These are phyloP conservation scores for Leptocoma aspasia DNA, from an alignment of 2,113 vertebrate genomes.

Conservation along the genomic window DNA sequence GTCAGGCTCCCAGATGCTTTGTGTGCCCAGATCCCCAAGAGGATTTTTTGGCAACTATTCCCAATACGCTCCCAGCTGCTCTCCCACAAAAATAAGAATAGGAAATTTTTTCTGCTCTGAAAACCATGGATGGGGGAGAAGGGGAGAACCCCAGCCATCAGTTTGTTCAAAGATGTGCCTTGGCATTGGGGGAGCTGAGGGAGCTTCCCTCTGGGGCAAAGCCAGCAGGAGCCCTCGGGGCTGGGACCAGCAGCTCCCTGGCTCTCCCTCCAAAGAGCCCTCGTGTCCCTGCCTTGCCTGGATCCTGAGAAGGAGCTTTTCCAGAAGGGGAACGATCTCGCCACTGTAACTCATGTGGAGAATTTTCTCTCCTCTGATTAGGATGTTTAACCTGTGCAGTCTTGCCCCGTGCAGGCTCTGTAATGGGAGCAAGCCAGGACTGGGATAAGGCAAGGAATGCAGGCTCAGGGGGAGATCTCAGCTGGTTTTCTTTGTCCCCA, in stretches of 20 bases:
- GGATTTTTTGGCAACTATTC: neutral
- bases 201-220: neutral
- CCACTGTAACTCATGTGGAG: neutral
- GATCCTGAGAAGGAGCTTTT: neutral
- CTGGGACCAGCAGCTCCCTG: neutral
- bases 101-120: neutral
- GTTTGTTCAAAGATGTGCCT: neutral
- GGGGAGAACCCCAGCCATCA: fast-evolving
- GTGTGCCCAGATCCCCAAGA: neutral
- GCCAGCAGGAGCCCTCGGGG: neutral
- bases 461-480: neutral
- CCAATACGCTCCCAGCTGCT: neutral
- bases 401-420: neutral
- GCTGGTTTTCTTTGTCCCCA: neutral
- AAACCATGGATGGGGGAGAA: fast-evolving
- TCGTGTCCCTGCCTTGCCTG: fast-evolving
- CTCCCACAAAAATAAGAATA: neutral
- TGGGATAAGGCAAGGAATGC: neutral
- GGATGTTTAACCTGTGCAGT: neutral
- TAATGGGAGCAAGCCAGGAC: neutral
- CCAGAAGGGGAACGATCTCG: neutral
- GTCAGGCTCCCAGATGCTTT: neutral
- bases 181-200: neutral
- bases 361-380: neutral
- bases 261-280: neutral